Conservation (phyloP, 2,888 invertebrate species). For the Meiosimyza decipiens region DNA sequence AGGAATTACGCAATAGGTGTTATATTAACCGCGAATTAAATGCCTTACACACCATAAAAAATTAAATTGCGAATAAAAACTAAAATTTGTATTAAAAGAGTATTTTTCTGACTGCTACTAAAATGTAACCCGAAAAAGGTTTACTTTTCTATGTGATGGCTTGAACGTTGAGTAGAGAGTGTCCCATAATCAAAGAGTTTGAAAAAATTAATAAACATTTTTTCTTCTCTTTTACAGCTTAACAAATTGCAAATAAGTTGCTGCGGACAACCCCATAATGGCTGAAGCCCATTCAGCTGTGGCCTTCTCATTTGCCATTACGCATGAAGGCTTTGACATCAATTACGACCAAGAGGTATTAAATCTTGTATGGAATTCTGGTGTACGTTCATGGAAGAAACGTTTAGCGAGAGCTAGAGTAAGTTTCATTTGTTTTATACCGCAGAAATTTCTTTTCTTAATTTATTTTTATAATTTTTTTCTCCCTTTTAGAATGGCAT, state of each 20-base stretch:
- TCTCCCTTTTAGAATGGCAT: conserved; percentile 84
- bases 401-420: conserved; percentile 91
- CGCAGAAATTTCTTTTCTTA: background rate
- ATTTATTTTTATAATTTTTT: background rate
- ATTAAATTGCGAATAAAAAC: too few species aligned
- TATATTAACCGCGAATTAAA: too few species aligned
- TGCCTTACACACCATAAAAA: too few species aligned
- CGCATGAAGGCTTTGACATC: conserved; percentile 98
- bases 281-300: conserved; percentile 99
- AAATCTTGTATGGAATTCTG: conserved; percentile 94
- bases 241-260: background rate
- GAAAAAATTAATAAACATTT: too few species aligned
- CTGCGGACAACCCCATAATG: conserved; percentile 71
- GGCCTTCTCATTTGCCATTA: conserved; percentile 96
- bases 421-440: conserved; percentile 58
- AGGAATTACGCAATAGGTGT: too few species aligned
- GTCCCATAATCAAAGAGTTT: too few species aligned
- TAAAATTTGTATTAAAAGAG: too few species aligned
- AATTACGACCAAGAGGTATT: conserved; percentile 98
- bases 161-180: too few species aligned
- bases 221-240: too few species aligned
- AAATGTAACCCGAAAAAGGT: too few species aligned
- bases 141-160: too few species aligned
- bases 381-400: conserved; percentile 95
- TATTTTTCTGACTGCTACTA: too few species aligned